Evolutionary conservation across 2,888 invertebrate genomes (phyloP).

Genomic region (Eupithecia dodoneata): DNA sequence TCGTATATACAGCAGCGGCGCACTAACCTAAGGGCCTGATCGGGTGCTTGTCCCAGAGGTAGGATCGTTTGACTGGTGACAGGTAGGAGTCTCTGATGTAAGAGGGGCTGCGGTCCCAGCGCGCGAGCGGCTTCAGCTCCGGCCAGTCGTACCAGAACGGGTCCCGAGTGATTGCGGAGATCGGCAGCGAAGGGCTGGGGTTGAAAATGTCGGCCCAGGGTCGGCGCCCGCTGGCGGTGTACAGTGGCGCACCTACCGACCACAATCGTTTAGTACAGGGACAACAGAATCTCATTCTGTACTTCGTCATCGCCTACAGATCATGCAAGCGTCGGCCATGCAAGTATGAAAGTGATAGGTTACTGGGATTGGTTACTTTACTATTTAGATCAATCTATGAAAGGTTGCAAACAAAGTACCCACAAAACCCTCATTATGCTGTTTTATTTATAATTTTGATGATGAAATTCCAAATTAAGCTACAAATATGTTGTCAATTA

Average conservation of each 20-base stretch:
- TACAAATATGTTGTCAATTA: background rate
- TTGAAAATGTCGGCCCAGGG: slow-evolving; percentile 89
- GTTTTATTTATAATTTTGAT: background rate
- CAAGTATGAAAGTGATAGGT: background rate
- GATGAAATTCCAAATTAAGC: background rate
- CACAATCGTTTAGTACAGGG: slow-evolving; percentile 68
- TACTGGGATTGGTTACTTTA: background rate
- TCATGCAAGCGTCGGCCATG: slow-evolving; percentile 54
- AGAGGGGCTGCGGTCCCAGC: slow-evolving; percentile 89
- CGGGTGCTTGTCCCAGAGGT: slow-evolving; percentile 96
- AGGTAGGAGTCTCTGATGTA: slow-evolving; percentile 94
- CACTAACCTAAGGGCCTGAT: slow-evolving; percentile 95
- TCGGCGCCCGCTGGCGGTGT: slow-evolving; percentile 86
- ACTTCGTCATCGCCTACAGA: slow-evolving; percentile 73
- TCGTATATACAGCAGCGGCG: slow-evolving; percentile 69
- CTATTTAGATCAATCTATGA: background rate
- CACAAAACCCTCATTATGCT: background rate
- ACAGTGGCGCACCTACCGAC: slow-evolving; percentile 88
- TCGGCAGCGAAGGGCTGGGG: slow-evolving; percentile 90
- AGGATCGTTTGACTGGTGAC: slow-evolving; percentile 95
- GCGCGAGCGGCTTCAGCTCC: slow-evolving; percentile 90
- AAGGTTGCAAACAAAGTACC: background rate
- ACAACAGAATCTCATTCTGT: slow-evolving; percentile 66
- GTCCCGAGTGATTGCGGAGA: slow-evolving; percentile 92
- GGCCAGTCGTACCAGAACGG: slow-evolving; percentile 96